Conservation (phyloP, 1,140 invertebrate species). For the Magallana ariakensis region DNA sequence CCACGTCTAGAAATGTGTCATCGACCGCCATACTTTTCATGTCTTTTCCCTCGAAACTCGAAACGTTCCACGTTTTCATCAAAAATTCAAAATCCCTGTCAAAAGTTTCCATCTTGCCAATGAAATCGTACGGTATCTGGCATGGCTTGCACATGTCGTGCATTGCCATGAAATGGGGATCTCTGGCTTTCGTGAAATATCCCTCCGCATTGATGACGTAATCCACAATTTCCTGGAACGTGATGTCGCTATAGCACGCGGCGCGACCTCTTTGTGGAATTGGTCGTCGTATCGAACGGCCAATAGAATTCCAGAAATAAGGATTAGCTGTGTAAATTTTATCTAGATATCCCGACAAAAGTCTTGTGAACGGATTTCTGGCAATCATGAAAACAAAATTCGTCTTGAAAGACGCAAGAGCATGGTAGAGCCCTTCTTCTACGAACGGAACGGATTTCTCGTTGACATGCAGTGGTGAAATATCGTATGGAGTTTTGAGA, state of each 20-base stretch:
- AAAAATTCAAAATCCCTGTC: constrained; percentile 45
- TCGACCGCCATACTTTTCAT: constrained; percentile 28
- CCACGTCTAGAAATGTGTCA: constrained; percentile 48
- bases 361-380: constrained; percentile 54
- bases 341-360: constrained; percentile 59
- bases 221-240: constrained; percentile 52
- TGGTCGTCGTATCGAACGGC: constrained; percentile 24
- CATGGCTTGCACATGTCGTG: constrained; percentile 48
- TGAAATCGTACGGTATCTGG: constrained; percentile 50
- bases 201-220: constrained; percentile 48
- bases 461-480: neutral
- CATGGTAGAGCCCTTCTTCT: neutral
- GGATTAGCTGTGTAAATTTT: constrained; percentile 59
- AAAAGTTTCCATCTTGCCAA: constrained; percentile 58
- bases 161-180: constrained; percentile 52
- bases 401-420: neutral
- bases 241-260: constrained; percentile 51
- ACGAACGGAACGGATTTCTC: neutral
- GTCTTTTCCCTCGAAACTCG: constrained; percentile 13
- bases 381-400: constrained; percentile 51
- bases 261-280: neutral
- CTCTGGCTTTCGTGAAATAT: neutral
- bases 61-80: constrained; percentile 48
- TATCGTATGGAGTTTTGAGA: constrained; percentile 39
- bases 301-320: constrained; percentile 52